Evolutionary conservation across 2,113 vertebrate genomes (phyloP).

Genomic region (Amblyornis subalaris): DNA sequence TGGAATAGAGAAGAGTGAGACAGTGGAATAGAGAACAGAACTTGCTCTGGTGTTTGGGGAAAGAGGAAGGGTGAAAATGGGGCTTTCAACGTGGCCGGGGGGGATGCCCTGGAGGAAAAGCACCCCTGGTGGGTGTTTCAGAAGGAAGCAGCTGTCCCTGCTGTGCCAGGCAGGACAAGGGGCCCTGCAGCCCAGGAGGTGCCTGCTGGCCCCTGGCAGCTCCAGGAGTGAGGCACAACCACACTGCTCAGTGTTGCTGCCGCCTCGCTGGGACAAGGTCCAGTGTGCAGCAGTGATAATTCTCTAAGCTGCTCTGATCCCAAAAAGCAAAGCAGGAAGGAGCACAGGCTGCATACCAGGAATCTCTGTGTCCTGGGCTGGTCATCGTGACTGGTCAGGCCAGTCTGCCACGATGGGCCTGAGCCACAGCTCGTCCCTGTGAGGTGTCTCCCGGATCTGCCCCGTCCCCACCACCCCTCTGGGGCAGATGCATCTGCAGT

Average conservation of each 20-base stretch:
- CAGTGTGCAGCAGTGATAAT: accelerated
- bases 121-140: neutral
- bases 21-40: neutral
- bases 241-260: accelerated
- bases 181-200: accelerated
- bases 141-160: accelerated
- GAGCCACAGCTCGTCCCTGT: neutral
- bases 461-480: accelerated
- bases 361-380: accelerated
- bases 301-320: neutral
- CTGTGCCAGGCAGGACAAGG: neutral
- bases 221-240: neutral
- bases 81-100: accelerated
- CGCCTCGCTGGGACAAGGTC: accelerated
- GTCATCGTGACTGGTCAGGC: accelerated
- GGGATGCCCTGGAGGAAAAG: too few relatives aligned
- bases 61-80: neutral
- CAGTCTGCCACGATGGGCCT: accelerated
- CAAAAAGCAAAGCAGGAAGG: neutral
- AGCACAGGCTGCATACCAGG: neutral
- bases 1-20: neutral
- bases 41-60: neutral
- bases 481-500: accelerated
- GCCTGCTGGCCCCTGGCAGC: neutral
- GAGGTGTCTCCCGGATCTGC: neutral